Conservation (phyloP, 2,888 invertebrate species). For the Thereva nobilitata region DNA sequence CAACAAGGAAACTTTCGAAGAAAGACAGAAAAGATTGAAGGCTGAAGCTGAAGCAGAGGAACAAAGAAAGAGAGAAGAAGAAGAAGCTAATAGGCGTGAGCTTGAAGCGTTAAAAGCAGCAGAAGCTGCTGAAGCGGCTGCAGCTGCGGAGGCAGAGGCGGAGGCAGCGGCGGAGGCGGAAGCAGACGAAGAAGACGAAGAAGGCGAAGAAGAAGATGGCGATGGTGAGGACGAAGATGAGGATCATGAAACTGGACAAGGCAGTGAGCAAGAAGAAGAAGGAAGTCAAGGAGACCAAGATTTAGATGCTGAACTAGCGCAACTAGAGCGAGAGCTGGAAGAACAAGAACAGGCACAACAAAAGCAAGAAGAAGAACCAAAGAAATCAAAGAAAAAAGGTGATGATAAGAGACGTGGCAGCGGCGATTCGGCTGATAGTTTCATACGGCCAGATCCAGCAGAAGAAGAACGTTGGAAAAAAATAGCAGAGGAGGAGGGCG, state of each 20-base stretch:
- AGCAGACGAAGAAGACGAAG: constrained; percentile 29
- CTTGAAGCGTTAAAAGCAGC: constrained; percentile 46
- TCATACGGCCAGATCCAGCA: constrained; percentile 52
- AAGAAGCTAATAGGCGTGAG: constrained; percentile 49
- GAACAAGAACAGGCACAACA: constrained; percentile 45
- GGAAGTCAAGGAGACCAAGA: constrained; percentile 10
- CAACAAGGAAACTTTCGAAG: constrained; percentile 52
- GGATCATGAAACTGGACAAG: constrained; percentile 43
- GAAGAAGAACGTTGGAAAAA: constrained; percentile 55
- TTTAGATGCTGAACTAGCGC: constrained; percentile 42
- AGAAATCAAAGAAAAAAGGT: too few species aligned
- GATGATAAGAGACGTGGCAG: constrained; percentile 50
- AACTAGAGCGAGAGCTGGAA: constrained; percentile 41
- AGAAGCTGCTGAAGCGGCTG: constrained; percentile 50
- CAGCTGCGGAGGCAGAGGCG: constrained; percentile 46
- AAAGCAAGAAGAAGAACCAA: constrained; percentile 8
- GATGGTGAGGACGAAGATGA: constrained; percentile 45
- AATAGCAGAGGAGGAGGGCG: constrained; percentile 55
- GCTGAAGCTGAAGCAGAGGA: constrained; percentile 53
- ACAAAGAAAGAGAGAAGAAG: constrained; percentile 42
- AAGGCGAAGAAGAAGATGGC: constrained; percentile 41
- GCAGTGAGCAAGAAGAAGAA: neutral
- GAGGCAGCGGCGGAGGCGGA: constrained; percentile 47
- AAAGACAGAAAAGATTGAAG: constrained; percentile 53
- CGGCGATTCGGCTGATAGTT: constrained; percentile 52